Percentiles rank a stretch among this genome's conserved stretches.
phyloP scores from a whole-genome alignment of 2,113 vertebrate genomes.

The Camelus bactrianus region DNA sequence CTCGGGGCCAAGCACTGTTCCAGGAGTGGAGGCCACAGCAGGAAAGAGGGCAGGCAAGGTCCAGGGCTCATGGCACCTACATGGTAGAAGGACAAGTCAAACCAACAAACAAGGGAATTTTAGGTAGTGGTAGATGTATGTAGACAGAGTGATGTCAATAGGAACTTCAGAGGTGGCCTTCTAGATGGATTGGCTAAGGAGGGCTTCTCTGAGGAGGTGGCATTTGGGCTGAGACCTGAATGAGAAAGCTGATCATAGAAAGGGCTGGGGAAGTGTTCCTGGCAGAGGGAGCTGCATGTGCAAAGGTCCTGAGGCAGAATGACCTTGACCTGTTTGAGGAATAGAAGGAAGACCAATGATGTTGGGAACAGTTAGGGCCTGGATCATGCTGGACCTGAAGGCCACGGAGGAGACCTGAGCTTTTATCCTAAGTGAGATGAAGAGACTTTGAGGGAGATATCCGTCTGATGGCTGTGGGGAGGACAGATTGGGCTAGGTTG shows the following conservation, averaged over 20 bases:
- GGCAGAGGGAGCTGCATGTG: not conserved
- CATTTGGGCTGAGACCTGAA: not conserved
- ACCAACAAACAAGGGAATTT: not conserved
- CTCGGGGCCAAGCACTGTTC: not conserved
- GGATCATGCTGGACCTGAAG: not conserved
- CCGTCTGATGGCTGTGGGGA: not conserved
- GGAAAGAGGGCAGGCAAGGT: not conserved
- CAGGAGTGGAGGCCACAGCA: not conserved
- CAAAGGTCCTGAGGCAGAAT: not conserved
- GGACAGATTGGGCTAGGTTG: not conserved
- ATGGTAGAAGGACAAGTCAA: not conserved
- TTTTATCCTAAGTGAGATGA: not conserved
- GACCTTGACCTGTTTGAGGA: not conserved
- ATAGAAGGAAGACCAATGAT: not conserved
- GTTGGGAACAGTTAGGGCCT: not conserved
- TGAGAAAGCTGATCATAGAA: not conserved
- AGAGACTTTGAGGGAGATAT: not conserved
- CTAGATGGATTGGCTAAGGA: not conserved
- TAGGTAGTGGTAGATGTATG: not conserved
- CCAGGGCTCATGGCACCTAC: not conserved
- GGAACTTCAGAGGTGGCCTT: not conserved
- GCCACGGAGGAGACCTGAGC: not conserved
- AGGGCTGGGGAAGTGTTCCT: not conserved
- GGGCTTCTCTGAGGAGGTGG: constrained; percentile 13
- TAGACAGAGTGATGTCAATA: not conserved